These are phyloP conservation scores for Germaria angustata DNA, from an alignment of 2,888 invertebrate genomes.

Conservation along the genomic window DNA sequence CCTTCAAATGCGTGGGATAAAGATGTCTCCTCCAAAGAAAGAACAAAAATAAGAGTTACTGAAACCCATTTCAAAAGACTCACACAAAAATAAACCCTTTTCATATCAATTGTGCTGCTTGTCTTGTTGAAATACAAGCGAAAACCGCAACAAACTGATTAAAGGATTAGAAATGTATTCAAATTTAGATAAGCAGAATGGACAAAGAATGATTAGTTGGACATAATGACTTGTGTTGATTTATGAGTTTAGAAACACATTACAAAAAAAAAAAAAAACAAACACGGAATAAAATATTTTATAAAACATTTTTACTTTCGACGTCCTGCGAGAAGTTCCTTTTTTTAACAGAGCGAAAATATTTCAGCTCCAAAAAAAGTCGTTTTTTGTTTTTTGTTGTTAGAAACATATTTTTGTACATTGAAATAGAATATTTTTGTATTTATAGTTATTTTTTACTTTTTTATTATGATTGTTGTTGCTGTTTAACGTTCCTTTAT, in stretches of 20 bases:
- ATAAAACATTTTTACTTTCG: neutral
- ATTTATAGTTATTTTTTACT: slow-evolving; percentile 19
- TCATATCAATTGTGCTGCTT: neutral
- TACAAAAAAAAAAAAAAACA: neutral
- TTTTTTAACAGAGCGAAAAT: neutral
- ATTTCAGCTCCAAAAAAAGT: too few species aligned
- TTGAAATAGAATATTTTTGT: slow-evolving; percentile 33
- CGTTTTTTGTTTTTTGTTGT: too few species aligned
- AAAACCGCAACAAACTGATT: neutral
- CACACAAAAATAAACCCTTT: too few species aligned
- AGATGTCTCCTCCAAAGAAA: too few species aligned
- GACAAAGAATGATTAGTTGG: neutral
- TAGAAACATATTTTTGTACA: neutral
- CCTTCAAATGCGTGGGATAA: too few species aligned
- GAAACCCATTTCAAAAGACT: too few species aligned
- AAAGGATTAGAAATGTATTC: neutral
- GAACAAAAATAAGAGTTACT: too few species aligned
- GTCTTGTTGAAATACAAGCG: neutral
- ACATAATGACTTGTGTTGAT: neutral
- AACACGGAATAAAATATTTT: neutral
- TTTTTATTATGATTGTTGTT: neutral
- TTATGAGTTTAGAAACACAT: neutral
- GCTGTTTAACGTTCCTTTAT: slow-evolving; percentile 27
- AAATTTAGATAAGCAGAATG: neutral
- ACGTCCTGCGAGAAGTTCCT: neutral